Conservation (phyloP, 2,113 vertebrate genomes). For the Meleagris gallopavo region DNA sequence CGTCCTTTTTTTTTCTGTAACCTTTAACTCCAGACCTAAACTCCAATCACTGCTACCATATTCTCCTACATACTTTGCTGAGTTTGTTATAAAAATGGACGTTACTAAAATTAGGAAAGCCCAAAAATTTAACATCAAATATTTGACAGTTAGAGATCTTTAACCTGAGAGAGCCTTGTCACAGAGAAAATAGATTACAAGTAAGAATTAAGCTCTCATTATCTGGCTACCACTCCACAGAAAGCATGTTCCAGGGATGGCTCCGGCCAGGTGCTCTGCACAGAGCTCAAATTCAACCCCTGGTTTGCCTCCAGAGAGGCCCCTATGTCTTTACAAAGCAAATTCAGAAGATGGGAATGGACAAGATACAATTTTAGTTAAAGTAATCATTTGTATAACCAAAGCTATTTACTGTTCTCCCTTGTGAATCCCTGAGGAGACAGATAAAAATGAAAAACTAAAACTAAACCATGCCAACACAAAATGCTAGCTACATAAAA, state of each 20-base stretch:
- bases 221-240: background rate
- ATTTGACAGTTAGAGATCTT: background rate
- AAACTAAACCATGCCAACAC: background rate
- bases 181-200: background rate
- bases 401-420: background rate
- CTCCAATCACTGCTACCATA: background rate
- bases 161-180: background rate
- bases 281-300: background rate
- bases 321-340: background rate
- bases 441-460: background rate
- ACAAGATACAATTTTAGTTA: background rate
- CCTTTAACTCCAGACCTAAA: background rate
- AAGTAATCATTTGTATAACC: background rate
- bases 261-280: background rate
- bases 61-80: background rate
- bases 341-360: background rate
- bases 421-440: background rate
- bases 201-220: background rate
- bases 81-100: background rate
- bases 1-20: background rate
- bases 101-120: background rate
- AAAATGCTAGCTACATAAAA: background rate
- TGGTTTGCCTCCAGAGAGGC: background rate
- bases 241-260: background rate
- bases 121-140: background rate